Base-by-base conservation (phyloP, 2,888 invertebrate genomes). In the Periphyllus acericola region DNA sequence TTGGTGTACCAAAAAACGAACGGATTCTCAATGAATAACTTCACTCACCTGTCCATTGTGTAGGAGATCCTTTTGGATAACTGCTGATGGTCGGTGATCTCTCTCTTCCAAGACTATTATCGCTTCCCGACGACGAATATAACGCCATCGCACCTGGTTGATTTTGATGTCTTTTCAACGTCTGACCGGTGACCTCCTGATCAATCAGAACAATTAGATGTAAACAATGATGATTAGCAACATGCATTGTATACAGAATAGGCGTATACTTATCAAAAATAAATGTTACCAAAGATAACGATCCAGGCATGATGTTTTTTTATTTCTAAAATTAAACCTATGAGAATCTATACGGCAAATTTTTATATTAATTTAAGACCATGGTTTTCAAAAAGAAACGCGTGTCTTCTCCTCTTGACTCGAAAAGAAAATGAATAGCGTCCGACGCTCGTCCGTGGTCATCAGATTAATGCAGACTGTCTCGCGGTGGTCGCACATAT, bases 61-160 rank as follows among this genome's bases (percentile, higher is more conserved):
- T 81, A 25, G 81, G 87, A 36, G 87, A 81, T 81, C 87, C 87
- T 74, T 87, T 87, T 17, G 80, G 87, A 74, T 80, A 80, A 29
- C 80, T 87, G 71, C 55, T 80, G 21, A 87, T 34, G 5, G 87
- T 87, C 72, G 72, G 80, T 5, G 87, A 87, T n/a, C 87, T 60
- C 14, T 87, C 87, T 46, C 87, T 72, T 14, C 80, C 87, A 1
- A 87, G 80, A 46, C 87, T 87, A n/a, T 87, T 81, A 21, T 87
- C 87, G n/a, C 87, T 87, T 74, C 87, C 87, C 32, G 87, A 87
- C 19, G 87, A 87, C 11, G 87, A 86, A 21, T 66, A 74, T 32
- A 87, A 40, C 32, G 32, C 21, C 36, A 46, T 14, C 14, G 46
- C 66, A 17, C 74, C 86, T 6, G 55, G 66, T 60, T 72, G 80